A percentile compares a stretch with the other conserved stretches of the same genome.
Conservation (phyloP, 2,888 invertebrate genomes). For the Andrena trimmerana region DNA sequence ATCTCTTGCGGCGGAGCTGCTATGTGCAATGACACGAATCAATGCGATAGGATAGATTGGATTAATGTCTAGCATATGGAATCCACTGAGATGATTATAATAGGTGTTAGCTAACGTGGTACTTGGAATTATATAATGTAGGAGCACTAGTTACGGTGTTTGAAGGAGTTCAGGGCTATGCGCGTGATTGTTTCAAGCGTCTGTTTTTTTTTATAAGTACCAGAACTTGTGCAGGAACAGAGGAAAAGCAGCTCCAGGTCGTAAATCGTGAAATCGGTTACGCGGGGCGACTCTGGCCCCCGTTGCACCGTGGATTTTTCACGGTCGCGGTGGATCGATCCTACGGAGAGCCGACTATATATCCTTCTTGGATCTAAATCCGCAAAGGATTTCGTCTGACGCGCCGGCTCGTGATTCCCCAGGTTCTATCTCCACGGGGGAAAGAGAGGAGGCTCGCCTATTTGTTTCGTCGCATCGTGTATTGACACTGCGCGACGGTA, state of each 20-base stretch:
- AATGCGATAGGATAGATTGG: neutral
- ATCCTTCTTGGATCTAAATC: conserved; percentile 65
- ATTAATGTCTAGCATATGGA: too few relatives aligned
- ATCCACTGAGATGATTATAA: too few relatives aligned
- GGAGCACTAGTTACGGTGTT: too few relatives aligned
- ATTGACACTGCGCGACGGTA: conserved; percentile 73
- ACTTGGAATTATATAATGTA: too few relatives aligned
- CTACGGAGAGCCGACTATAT: conserved; percentile 52
- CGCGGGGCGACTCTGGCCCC: neutral
- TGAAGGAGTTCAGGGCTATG: too few relatives aligned
- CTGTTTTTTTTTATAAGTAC: neutral
- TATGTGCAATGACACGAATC: too few relatives aligned
- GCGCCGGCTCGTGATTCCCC: conserved; percentile 48
- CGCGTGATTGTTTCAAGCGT: too few relatives aligned
- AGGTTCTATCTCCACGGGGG: conserved; percentile 16
- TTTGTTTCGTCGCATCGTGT: conserved; percentile 75
- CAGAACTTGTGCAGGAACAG: neutral
- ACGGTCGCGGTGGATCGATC: conserved; percentile 52
- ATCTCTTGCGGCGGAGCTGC: too few relatives aligned
- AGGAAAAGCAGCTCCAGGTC: neutral
- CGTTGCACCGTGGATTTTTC: conserved; percentile 8
- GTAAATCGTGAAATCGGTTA: conserved; percentile 33
- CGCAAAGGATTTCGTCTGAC: conserved; percentile 70
- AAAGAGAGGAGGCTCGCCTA: conserved; percentile 49
- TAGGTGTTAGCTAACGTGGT: too few relatives aligned